phyloP scores from a whole-genome alignment of 2,113 vertebrate species.

The Macrotis lagotis region DNA sequence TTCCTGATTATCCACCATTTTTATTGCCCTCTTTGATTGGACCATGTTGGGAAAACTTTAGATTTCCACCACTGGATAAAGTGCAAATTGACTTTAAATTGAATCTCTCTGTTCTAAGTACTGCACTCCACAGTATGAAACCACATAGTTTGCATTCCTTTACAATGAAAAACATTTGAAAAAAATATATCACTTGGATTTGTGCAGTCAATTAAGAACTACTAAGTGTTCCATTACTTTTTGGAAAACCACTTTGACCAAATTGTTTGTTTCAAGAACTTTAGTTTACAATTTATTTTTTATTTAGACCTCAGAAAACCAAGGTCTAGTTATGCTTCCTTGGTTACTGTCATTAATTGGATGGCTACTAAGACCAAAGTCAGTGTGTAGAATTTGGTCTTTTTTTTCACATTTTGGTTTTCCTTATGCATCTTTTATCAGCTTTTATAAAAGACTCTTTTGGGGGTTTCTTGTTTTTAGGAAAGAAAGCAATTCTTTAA shows the following conservation, averaged over 20 bases:
- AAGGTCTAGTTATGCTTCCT: neutral
- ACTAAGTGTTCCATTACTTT: neutral
- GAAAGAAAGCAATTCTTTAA: neutral
- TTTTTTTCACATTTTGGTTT: no score
- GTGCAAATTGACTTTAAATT: neutral
- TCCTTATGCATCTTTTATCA: neutral
- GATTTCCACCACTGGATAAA: neutral
- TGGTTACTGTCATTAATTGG: neutral
- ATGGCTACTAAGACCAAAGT: neutral
- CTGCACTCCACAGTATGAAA: neutral
- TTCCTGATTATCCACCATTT: neutral
- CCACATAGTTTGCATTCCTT: neutral
- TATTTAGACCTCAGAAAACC: neutral
- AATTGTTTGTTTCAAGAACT: neutral
- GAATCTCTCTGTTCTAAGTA: neutral
- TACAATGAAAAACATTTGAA: neutral
- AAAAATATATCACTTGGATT: neutral
- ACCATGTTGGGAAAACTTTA: neutral
- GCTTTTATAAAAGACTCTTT: neutral
- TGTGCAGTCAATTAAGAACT: neutral
- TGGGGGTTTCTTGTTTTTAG: neutral
- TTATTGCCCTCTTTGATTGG: neutral
- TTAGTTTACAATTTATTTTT: neutral
- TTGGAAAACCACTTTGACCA: neutral
- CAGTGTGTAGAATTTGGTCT: neutral